Evolutionary conservation across 2,797 vertebrate species (phyloP).

Genomic region (Selene dorsalis): DNA sequence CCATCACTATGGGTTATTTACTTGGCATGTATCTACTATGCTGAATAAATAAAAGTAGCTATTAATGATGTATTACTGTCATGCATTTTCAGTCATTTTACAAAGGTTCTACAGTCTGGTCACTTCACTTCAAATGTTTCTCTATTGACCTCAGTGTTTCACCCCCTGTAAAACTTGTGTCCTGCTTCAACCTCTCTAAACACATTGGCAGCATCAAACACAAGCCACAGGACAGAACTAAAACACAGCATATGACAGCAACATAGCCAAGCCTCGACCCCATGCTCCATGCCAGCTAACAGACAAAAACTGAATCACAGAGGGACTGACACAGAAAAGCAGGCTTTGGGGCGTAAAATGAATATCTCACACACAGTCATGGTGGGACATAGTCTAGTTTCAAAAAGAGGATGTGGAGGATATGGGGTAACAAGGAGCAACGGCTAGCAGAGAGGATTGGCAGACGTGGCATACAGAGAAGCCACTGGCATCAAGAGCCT

Average conservation of each 20-base stretch:
- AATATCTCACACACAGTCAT: slow-evolving; percentile 28
- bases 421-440: slow-evolving; percentile 30
- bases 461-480: slow-evolving; percentile 44
- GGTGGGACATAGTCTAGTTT: slow-evolving; percentile 33
- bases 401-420: slow-evolving; percentile 37
- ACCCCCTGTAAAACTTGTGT: not conserved
- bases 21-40: not conserved
- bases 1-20: too few relatives aligned
- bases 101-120: not conserved
- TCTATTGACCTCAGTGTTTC: not conserved
- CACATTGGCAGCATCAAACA: slow-evolving; percentile 13
- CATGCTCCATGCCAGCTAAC: slow-evolving; percentile 9
- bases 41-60: not conserved
- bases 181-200: not conserved
- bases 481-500: slow-evolving; percentile 46
- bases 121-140: not conserved
- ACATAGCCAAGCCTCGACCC: slow-evolving; percentile 5
- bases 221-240: slow-evolving; percentile 15
- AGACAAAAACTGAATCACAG: slow-evolving; percentile 33
- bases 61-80: not conserved
- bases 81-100: not conserved
- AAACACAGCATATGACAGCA: slow-evolving; percentile 1
- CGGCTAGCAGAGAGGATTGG: slow-evolving; percentile 44
- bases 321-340: slow-evolving; percentile 25
- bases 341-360: slow-evolving; percentile 36